phyloP scores from a whole-genome alignment of 2,888 invertebrate genomes.

The Thelaira solivaga region DNA sequence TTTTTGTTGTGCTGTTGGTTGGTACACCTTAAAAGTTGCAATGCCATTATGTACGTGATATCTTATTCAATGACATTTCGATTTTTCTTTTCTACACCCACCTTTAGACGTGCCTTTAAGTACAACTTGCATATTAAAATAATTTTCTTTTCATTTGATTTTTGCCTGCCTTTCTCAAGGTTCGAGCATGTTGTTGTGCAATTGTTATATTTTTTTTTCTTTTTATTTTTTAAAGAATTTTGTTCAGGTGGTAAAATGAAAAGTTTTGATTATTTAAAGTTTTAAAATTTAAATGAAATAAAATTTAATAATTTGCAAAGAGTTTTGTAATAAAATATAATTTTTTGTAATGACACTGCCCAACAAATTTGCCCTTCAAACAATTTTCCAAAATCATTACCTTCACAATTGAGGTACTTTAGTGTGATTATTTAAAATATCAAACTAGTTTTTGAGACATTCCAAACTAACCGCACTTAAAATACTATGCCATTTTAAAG shows the following conservation, averaged over 20 bases:
- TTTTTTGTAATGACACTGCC: no score
- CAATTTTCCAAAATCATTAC: no score
- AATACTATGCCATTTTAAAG: no score
- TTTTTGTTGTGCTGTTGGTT: no score
- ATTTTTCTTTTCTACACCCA: constrained; percentile 8
- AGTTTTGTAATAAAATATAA: no score
- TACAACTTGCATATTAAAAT: constrained; percentile 20
- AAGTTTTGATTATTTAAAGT: neutral
- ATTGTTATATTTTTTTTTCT: no score
- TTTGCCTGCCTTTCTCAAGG: constrained; percentile 18
- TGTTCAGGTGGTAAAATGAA: neutral
- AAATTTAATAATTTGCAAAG: neutral
- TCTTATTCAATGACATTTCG: constrained; percentile 39
- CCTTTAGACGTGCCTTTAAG: constrained; percentile 17
- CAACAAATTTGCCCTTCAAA: no score
- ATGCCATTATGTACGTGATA: constrained; percentile 9
- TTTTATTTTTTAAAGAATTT: neutral
- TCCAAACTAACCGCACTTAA: no score
- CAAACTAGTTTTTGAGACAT: no score
- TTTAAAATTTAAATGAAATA: neutral
- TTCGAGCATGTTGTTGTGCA: neutral
- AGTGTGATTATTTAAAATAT: no score
- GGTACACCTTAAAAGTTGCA: no score
- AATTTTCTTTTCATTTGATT: neutral
- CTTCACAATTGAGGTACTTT: no score